Conservation (phyloP, 2,797 vertebrate species). For the Eremophila alpestris region DNA sequence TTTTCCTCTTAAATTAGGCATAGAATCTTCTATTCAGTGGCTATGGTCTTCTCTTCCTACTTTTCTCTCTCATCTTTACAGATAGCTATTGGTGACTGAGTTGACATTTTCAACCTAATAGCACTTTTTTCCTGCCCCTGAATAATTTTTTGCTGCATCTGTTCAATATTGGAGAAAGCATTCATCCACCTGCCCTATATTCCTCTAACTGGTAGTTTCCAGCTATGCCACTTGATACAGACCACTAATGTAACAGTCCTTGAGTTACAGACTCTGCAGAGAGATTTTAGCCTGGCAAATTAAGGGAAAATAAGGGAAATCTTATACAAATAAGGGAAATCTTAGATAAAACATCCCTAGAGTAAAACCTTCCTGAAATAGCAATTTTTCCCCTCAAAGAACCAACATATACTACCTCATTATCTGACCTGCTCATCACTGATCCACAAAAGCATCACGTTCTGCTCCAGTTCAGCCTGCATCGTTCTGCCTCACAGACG, state of each 20-base stretch:
- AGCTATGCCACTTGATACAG: neutral
- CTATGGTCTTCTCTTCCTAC: neutral
- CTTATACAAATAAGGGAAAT: neutral
- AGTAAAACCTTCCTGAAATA: neutral
- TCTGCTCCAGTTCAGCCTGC: slow-evolving; percentile 3
- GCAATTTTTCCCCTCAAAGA: neutral
- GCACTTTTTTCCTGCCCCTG: neutral
- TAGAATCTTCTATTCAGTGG: neutral
- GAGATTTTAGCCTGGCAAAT: neutral
- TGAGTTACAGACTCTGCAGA: neutral
- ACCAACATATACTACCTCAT: neutral
- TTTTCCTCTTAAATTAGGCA: neutral
- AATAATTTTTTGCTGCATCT: neutral
- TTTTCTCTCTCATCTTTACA: neutral
- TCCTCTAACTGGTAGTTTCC: neutral
- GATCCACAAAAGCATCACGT: neutral
- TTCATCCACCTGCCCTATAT: slow-evolving; percentile 8
- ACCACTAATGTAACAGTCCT: neutral
- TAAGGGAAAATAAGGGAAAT: neutral
- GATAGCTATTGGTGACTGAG: neutral
- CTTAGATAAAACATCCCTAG: neutral
- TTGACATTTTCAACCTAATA: neutral
- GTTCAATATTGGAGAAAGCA: neutral
- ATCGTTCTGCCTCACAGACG: neutral
- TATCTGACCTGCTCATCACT: neutral